Base-by-base conservation (phyloP, 2,113 vertebrate genomes). In the Chloropsis cyanopogon region DNA sequence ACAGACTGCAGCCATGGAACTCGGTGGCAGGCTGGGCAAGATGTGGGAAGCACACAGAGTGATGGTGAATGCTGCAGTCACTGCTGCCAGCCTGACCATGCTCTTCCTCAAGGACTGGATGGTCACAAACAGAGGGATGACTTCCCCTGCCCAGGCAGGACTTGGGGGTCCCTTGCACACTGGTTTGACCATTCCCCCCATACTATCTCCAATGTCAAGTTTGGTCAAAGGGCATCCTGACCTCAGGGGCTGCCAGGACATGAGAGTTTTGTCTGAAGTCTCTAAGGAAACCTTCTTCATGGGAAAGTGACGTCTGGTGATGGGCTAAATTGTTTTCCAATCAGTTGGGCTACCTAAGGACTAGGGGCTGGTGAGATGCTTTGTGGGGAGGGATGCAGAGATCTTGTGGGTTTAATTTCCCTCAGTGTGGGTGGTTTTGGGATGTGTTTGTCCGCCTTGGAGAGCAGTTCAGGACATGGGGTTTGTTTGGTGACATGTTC, bases 161-260 rank as follows among this genome's bases (percentile, higher is more conserved):
- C 59, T 57, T 1, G 0, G 56, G 1, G 0, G 20, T 54, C 46
- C 26, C 7, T 57, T 57, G 37, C 4, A 6, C 4, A 1, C 28
- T 2, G 6, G 4, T 39, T 41, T 57, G 73, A 66, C 78, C 3
- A 0, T 53, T 79, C 1, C 1, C 39, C 54, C 78, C 39, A 1
- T 63, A 50, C 23, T 33, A 12, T 84, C 57, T 37, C 41, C 47
- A 41, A 0, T 3, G 4, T 12, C 5, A 0, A 17, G 63, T 49
- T 86, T 3, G 6, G 69, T 70, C 39, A 46, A 65, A 87, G 57
- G 49, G 8, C 50, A 46, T 82, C 31, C 33, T 79, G 41, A 22
- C 3, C 0, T 41, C 54, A 76, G 50, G 18, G 25, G 13, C 59
- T 91, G 75, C 52, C 47, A 44, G 75, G 63, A 57, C 8, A 41